A percentile compares a stretch with the other conserved stretches of the same genome.
Conservation (phyloP, 2,797 vertebrate genomes). For the Sebastes steindachneri region DNA sequence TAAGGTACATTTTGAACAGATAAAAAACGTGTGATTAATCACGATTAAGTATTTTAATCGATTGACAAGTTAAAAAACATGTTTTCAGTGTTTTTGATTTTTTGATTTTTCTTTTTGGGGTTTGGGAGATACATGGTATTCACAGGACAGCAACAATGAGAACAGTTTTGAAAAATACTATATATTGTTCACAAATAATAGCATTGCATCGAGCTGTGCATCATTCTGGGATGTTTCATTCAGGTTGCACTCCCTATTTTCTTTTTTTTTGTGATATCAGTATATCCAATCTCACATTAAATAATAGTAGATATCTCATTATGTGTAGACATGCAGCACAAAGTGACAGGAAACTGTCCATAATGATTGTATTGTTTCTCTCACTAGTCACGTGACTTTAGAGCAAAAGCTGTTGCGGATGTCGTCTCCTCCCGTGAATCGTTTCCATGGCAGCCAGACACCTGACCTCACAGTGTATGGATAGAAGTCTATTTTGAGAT, state of each 20-base stretch:
- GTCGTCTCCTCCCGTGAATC: neutral
- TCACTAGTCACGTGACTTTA: neutral
- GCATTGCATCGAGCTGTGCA: neutral
- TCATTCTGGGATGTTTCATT: neutral
- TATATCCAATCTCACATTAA: neutral
- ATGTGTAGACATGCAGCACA: neutral
- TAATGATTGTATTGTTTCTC: conserved; percentile 9
- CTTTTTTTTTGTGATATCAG: neutral
- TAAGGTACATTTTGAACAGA: no score
- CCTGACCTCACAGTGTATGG: neutral
- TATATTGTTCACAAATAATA: neutral
- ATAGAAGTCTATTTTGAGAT: neutral
- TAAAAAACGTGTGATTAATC: no score
- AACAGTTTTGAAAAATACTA: neutral
- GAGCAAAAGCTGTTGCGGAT: neutral
- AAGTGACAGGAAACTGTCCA: conserved; percentile 9
- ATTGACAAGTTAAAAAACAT: neutral
- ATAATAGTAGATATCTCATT: neutral
- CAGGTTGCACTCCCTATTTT: neutral
- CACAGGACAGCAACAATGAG: neutral
- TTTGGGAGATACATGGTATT: neutral
- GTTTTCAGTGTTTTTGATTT: neutral
- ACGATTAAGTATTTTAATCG: no score
- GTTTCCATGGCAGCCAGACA: neutral
- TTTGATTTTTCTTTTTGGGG: neutral